Percentiles rank a stretch among this genome's conserved stretches.
Conservation (phyloP, 1,140 invertebrate species). For the Panagrolaimus sp. region DNA sequence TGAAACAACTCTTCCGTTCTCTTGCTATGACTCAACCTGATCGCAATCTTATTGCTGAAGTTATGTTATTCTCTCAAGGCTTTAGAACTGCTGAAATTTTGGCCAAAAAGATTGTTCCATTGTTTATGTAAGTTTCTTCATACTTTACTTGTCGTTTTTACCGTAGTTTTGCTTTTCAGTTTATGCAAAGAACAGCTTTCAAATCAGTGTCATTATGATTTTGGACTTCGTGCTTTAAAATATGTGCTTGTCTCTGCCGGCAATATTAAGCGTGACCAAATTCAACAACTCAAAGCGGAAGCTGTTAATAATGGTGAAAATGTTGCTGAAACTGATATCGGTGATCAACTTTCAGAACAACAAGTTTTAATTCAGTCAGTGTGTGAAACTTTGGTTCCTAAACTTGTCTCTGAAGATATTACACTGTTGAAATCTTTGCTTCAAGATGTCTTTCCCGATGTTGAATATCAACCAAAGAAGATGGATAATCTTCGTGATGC, state of each 20-base stretch:
- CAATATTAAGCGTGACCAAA: conserved; percentile 94
- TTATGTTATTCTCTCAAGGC: conserved; percentile 89
- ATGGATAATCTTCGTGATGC: conserved; percentile 66
- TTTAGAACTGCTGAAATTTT: conserved; percentile 93
- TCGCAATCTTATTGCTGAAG: conserved; percentile 82
- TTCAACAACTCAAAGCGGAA: conserved; percentile 64
- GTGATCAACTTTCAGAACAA: conserved; percentile 75
- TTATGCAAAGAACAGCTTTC: conserved; percentile 96
- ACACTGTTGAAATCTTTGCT: conserved; percentile 88
- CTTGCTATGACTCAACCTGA: conserved; percentile 98
- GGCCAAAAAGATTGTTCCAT: conserved; percentile 96
- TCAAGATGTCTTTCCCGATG: conserved; percentile 98
- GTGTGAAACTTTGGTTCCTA: conserved; percentile 98
- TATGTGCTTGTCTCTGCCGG: conserved; percentile 94
- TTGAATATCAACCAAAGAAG: conserved; percentile 85
- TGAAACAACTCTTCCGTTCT: conserved; percentile 96
- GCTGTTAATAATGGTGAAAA: conserved; percentile 64
- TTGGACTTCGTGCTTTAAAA: conserved; percentile 86
- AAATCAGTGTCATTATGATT: conserved; percentile 98
- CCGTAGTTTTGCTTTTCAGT: conserved; percentile 63
- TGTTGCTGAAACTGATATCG: conserved; percentile 84
- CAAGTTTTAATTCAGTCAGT: conserved; percentile 94
- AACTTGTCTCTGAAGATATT: conserved; percentile 97
- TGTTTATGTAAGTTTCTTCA: conserved; percentile 76
- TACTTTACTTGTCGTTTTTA: conserved; percentile 12